These are phyloP conservation scores for Drosophila parvula DNA, from an alignment of 1,140 invertebrate genomes.

Conservation along the genomic window DNA sequence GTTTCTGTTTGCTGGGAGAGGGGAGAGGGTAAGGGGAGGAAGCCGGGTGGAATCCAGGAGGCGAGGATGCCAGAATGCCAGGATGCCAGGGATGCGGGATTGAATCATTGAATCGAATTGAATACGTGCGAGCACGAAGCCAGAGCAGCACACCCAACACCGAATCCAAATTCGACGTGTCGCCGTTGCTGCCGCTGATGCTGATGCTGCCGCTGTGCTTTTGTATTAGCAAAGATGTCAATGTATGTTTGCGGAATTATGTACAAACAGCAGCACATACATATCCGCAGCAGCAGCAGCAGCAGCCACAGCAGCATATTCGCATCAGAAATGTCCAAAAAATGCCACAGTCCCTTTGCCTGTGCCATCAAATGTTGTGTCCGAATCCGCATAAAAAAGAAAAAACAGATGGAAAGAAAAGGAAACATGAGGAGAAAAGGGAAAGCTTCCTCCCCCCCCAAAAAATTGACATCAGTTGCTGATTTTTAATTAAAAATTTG, in stretches of 20 bases:
- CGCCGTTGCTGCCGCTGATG: not conserved
- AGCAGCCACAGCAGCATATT: not conserved
- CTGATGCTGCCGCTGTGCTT: constrained; percentile 27
- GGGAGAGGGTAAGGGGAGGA: not conserved
- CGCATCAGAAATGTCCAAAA: constrained; percentile 16
- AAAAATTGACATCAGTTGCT: constrained; percentile 81
- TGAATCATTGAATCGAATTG: constrained; percentile 82
- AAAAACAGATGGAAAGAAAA: constrained; percentile 3
- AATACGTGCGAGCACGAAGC: constrained; percentile 77
- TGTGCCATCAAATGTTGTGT: constrained; percentile 76
- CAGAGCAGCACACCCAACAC: constrained; percentile 1
- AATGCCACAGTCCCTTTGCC: not conserved
- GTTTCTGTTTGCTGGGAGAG: constrained; percentile 28
- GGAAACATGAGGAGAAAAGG: not conserved
- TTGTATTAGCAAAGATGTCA: constrained; percentile 77
- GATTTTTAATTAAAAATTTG: constrained; percentile 83
- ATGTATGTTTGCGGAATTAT: constrained; percentile 72
- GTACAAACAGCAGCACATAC: constrained; percentile 51
- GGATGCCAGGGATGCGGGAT: constrained; percentile 61
- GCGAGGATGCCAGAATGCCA: not conserved
- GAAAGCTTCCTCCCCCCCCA: constrained; percentile 14
- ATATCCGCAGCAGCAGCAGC: constrained; percentile 11
- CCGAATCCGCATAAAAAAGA: constrained; percentile 47
- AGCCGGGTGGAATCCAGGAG: not conserved
- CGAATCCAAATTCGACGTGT: constrained; percentile 42